These are phyloP conservation scores for Paradoxurus hermaphroditus DNA, from an alignment of 2,113 vertebrate species.

Conservation along the genomic window DNA sequence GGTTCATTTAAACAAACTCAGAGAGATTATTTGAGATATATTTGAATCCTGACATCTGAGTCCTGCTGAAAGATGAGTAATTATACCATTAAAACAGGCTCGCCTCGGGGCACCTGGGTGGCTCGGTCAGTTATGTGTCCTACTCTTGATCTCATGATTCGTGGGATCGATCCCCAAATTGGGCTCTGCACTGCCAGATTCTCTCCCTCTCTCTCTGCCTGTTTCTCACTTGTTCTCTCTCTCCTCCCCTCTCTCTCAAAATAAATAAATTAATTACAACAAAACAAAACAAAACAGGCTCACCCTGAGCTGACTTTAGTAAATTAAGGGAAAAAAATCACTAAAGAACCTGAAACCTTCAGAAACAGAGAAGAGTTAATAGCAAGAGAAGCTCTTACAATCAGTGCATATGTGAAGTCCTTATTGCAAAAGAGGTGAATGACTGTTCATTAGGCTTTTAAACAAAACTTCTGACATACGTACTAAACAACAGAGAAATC, in stretches of 20 bases:
- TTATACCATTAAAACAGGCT: not conserved
- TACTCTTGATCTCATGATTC: no score
- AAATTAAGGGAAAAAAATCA: not conserved
- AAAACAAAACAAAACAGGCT: not conserved
- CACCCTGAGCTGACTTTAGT: not conserved
- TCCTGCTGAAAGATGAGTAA: not conserved
- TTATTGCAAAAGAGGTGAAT: conserved; percentile 31
- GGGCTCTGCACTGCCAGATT: no score
- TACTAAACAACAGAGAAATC: not conserved
- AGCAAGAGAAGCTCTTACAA: not conserved
- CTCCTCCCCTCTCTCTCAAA: no score
- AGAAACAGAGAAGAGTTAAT: conserved; percentile 6
- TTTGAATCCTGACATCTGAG: not conserved
- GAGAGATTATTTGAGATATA: not conserved
- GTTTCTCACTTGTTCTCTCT: no score
- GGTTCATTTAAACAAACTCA: not conserved
- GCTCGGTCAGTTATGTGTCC: no score
- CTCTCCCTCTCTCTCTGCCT: no score
- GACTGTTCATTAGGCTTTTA: conserved; percentile 36
- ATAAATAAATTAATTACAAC: no score
- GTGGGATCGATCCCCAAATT: no score
- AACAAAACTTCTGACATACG: conserved; percentile 1
- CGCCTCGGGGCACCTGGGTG: no score
- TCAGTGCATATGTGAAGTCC: rapidly evolving
- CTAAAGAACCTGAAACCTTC: conserved; percentile 37